phyloP scores from a whole-genome alignment of 2,888 invertebrate genomes.

The Aphidius colemani region DNA sequence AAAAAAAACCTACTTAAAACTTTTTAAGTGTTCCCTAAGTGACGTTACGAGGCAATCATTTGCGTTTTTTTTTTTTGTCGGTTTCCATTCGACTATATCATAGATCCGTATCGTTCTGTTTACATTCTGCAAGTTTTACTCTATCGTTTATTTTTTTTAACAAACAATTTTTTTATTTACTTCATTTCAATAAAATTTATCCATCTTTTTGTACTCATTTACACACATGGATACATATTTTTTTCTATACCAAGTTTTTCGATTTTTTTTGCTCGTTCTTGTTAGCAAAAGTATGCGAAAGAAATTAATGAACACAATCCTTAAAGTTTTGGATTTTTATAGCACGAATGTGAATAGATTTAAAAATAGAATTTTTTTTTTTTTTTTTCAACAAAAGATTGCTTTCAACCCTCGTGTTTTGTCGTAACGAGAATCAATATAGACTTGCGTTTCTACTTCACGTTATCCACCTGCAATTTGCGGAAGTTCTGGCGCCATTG shows the following conservation, averaged over 20 bases:
- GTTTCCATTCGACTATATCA: slow-evolving; percentile 35
- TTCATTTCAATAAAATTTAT: slow-evolving; percentile 19
- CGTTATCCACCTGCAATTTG: slow-evolving; percentile 53
- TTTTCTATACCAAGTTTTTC: neutral
- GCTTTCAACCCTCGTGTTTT: slow-evolving; percentile 38
- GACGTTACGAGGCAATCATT: slow-evolving; percentile 52
- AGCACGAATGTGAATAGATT: slow-evolving; percentile 22
- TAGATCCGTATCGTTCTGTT: slow-evolving; percentile 23
- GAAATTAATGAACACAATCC: slow-evolving; percentile 4
- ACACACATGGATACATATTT: slow-evolving; percentile 21
- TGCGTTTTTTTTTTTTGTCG: slow-evolving; percentile 42
- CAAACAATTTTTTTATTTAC: slow-evolving; percentile 7
- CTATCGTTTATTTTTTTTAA: slow-evolving; percentile 22
- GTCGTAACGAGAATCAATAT: slow-evolving; percentile 49
- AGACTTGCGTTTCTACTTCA: slow-evolving; percentile 51
- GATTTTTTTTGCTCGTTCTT: too few species aligned
- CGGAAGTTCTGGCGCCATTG: slow-evolving; percentile 51
- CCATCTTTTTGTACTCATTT: slow-evolving; percentile 22
- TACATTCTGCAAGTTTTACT: slow-evolving; percentile 15
- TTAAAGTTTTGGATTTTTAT: slow-evolving; percentile 16
- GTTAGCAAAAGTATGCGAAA: neutral
- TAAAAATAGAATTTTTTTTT: slow-evolving; percentile 1
- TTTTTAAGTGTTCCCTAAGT: slow-evolving; percentile 52
- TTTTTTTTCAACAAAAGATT: slow-evolving; percentile 8
- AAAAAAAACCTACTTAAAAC: slow-evolving; percentile 50